These are phyloP conservation scores for Mylabris sibirica DNA, from an alignment of 2,888 invertebrate species.

Conservation along the genomic window DNA sequence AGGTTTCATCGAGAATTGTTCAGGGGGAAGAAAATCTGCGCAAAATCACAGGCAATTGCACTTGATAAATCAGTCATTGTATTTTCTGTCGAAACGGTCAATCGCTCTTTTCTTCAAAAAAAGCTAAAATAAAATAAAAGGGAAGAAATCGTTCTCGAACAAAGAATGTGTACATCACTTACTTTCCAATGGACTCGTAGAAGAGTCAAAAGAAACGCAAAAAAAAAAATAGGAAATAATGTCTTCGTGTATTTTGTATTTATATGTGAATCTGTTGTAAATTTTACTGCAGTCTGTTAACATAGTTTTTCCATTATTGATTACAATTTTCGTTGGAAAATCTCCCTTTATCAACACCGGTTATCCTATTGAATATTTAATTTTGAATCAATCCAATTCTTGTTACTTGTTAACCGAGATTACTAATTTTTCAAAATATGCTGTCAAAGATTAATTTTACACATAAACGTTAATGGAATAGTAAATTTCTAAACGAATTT, in stretches of 20 bases:
- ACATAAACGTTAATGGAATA: slow-evolving; percentile 31
- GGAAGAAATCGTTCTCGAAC: slow-evolving; percentile 23
- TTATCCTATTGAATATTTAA: slow-evolving; percentile 30
- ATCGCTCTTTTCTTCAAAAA: slow-evolving; percentile 39
- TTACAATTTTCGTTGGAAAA: slow-evolving; percentile 15
- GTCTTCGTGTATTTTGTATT: slow-evolving; percentile 1
- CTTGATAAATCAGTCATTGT: slow-evolving; percentile 49
- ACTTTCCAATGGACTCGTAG: slow-evolving; percentile 38
- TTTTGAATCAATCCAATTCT: slow-evolving; percentile 25
- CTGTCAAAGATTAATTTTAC: slow-evolving; percentile 36
- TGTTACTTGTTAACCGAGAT: slow-evolving; percentile 26
- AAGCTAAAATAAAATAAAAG: slow-evolving; percentile 2
- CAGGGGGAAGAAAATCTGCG: slow-evolving; percentile 32
- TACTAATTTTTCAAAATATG: slow-evolving; percentile 31
- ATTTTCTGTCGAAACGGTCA: slow-evolving; percentile 47
- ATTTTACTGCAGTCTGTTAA: slow-evolving; percentile 14
- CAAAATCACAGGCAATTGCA: slow-evolving; percentile 47
- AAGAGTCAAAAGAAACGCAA: slow-evolving; percentile 24
- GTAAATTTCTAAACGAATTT: slow-evolving; percentile 29
- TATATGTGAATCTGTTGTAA: neutral
- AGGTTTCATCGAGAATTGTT: slow-evolving; percentile 36
- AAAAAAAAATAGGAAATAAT: slow-evolving; percentile 29
- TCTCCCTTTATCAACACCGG: neutral
- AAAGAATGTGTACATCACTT: slow-evolving; percentile 40
- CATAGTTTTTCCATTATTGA: slow-evolving; percentile 1